Base-by-base conservation (phyloP, 1,140 invertebrate genomes). In the Temnothorax longispinosus region DNA sequence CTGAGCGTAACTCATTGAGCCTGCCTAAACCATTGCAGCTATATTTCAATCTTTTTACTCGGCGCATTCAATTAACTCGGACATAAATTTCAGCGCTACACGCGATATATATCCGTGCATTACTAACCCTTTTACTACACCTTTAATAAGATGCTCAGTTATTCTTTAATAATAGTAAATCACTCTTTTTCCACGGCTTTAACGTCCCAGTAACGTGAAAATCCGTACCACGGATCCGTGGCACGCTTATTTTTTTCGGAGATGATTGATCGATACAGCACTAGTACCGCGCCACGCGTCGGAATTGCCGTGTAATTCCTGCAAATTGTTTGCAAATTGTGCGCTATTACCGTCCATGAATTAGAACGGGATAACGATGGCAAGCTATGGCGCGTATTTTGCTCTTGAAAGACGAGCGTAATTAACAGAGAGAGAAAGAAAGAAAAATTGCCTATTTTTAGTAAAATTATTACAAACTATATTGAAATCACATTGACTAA, bases 241-340 rank as follows among this genome's bases (percentile, higher is more conserved):
- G 32, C 52, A 38, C 15, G 69, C 41, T 75, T 60, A 74, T 84
- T 74, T 85, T 85, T 85, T 78, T 87, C 47, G 44, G 71, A 32
- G 15, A 78, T 91, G 89, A 91, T 91, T 88, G 89, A 91, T 91
- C 86, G 82, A 90, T 72, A 77, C 58, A 38, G 35, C 74, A 62
- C 35, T 50, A 58, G 32, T 41, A 81, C 69, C 81, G 76, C 41
- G 71, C 27, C 82, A 60, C 71, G 88, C 64, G 76, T 52, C 76
- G 64, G 62, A 91, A 91, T 91, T 91, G 88, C 89, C 87, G 44
- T 58, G 89, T 71, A 88, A 88, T 91, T 90, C 71, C 86, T 88
- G 89, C 89, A 90, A 90, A 91, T 90, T 91, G 86, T 91, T 91
- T 91, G 89, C 87, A 90, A 90, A 91, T 91, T 91, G 87, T 72